phyloP scores from a whole-genome alignment of 2,113 vertebrate species.

The Megaceryle torquata region DNA sequence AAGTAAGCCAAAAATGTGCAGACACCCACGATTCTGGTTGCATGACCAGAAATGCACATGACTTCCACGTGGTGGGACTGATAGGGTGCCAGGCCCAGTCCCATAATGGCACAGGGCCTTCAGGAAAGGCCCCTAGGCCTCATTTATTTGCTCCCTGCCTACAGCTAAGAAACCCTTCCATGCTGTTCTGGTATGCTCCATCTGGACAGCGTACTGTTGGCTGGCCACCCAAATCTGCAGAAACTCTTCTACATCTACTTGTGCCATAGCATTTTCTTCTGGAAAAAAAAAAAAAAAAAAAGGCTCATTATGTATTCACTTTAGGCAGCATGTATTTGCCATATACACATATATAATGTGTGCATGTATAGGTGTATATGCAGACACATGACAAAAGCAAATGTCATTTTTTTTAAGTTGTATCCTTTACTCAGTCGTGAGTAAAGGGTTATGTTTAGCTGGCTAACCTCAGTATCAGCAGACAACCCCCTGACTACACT shows the following conservation, averaged over 20 bases:
- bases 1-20: accelerated
- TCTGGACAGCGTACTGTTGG: neutral
- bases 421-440: neutral
- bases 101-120: accelerated
- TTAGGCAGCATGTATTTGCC: neutral
- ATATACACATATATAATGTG: neutral
- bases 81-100: accelerated
- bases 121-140: accelerated
- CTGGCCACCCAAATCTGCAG: neutral
- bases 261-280: neutral
- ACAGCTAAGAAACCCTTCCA: neutral
- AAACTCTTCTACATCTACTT: neutral
- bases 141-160: neutral
- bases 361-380: no score
- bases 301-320: neutral
- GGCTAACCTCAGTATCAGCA: neutral
- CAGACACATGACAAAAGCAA: neutral
- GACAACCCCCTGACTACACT: accelerated
- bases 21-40: neutral
- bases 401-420: neutral
- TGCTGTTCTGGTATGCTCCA: neutral
- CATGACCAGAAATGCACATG: accelerated
- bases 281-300: neutral
- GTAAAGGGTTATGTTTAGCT: neutral
- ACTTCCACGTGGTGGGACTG: neutral